Conservation (phyloP, 2,113 vertebrate genomes). For the Poeciliopsis turrubarensis region DNA sequence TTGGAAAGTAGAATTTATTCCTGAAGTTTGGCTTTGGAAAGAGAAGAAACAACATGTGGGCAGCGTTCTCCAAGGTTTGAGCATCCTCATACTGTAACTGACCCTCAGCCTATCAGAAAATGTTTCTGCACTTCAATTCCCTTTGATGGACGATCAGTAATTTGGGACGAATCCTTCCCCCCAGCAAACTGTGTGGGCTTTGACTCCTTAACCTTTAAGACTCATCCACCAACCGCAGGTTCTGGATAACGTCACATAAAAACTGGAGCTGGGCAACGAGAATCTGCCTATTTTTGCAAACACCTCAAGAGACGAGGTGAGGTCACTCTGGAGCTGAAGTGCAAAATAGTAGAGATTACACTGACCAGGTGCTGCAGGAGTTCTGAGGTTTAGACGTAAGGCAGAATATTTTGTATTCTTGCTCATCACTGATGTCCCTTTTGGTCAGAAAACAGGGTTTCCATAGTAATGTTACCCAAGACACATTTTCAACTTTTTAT, state of each 20-base stretch:
- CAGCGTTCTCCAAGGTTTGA: not conserved
- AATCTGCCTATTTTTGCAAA: not conserved
- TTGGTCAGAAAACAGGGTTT: constrained; percentile 6
- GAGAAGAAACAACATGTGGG: not conserved
- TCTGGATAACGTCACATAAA: not conserved
- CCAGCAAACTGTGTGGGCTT: constrained; percentile 33
- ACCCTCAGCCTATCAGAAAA: not conserved
- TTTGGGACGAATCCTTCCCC: constrained; percentile 2
- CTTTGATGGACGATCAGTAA: not conserved
- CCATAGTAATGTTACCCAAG: constrained; percentile 41
- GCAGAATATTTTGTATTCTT: not conserved
- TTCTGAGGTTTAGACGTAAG: not conserved
- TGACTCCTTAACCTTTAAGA: constrained; percentile 20
- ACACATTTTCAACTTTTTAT: not conserved
- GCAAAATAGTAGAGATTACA: not conserved
- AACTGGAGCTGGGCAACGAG: constrained; percentile 5
- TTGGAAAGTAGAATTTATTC: not conserved
- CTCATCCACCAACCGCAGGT: not conserved
- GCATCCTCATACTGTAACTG: not conserved
- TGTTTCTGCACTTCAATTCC: not conserved
- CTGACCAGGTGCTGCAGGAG: not conserved
- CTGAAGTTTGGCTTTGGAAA: not conserved
- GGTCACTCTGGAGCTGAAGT: constrained; percentile 8
- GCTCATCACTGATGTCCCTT: not conserved
- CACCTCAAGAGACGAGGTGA: constrained; percentile 8